Evolutionary conservation across 2,113 vertebrate species (phyloP), one percentile per base, ranked within the genome.

Genomic region (Podarcis muralis): DNA sequence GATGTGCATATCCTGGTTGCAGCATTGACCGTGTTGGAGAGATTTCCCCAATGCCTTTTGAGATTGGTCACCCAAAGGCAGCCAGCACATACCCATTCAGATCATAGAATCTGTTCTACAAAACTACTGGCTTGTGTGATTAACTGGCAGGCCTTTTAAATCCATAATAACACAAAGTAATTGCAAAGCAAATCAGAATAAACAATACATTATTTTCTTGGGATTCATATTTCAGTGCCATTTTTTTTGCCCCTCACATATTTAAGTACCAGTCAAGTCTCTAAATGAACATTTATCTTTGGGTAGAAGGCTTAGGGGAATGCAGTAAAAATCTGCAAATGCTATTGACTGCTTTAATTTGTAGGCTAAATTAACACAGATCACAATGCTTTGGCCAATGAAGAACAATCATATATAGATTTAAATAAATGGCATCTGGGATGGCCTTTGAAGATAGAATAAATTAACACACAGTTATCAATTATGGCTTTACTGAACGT

Each of bases 131-230:
- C 43, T 53, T 22, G 69, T 43, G 15, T 59, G 48, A 37, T 85
- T 75, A 83, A 68, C 62, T 1, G 12, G 25, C 68, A 65, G 1
- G 43, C 43, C 43, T 84, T 74, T 35, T 59, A 37, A 25, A 75
- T 32, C 71, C 16, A 23, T 22, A 3, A 59, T 25, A 32, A 59
- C 4, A 6, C 43, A 13, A n/a, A 35, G 83, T 59, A 74, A 35
- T 59, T 59, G 83, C 83, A 75, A 75, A 85, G 16, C 83, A 25
- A 85, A 85, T 59, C 69, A 35, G 53, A 30, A 84, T 72, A 68
- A 57, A 20, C 43, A 35, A 59, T 57, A 74, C 32, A 48, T 32
- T 59, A 25, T 59, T 85, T 85, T 59, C 71, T 9, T 59, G n/a
- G 22, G 83, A 75, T 75, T 75, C 75, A 75, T 37, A 75, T 59